These are phyloP conservation scores for Psilopsiagon aurifrons DNA, from an alignment of 2,113 vertebrate species.

Conservation along the genomic window DNA sequence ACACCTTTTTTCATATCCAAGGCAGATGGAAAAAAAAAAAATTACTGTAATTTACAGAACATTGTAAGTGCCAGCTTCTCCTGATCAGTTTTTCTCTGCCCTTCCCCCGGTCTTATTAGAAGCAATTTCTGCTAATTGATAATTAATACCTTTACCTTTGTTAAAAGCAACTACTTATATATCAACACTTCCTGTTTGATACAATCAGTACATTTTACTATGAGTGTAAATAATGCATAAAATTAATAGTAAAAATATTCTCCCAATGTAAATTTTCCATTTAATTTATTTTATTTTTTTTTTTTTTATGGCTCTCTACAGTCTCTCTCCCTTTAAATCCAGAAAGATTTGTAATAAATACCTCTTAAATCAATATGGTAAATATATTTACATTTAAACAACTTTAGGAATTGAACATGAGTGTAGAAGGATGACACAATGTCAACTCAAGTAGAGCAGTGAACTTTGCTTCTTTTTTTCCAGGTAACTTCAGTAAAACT, in stretches of 20 bases:
- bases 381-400: background rate
- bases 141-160: constrained; percentile 74
- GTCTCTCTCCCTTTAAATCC: background rate
- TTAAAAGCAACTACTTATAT: constrained; percentile 27
- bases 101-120: constrained; percentile 54
- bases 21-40: constrained; percentile 50
- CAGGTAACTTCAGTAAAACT: background rate
- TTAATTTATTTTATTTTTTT: background rate
- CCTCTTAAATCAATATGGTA: background rate
- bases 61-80: constrained; percentile 51
- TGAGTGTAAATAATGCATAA: constrained; percentile 61
- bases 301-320: background rate
- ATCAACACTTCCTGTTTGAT: constrained; percentile 56
- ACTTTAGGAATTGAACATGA: background rate
- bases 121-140: constrained; percentile 73
- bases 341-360: background rate
- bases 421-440: background rate
- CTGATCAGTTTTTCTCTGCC: constrained; percentile 44
- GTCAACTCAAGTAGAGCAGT: background rate
- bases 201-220: constrained; percentile 57
- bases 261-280: background rate
- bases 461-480: background rate
- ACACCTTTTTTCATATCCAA: constrained; percentile 62
- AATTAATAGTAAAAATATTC: constrained; percentile 44
- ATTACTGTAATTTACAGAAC: constrained; percentile 59